Evolutionary conservation across 2,113 vertebrate species (phyloP).

Genomic region (Micronycteris hirsuta): DNA sequence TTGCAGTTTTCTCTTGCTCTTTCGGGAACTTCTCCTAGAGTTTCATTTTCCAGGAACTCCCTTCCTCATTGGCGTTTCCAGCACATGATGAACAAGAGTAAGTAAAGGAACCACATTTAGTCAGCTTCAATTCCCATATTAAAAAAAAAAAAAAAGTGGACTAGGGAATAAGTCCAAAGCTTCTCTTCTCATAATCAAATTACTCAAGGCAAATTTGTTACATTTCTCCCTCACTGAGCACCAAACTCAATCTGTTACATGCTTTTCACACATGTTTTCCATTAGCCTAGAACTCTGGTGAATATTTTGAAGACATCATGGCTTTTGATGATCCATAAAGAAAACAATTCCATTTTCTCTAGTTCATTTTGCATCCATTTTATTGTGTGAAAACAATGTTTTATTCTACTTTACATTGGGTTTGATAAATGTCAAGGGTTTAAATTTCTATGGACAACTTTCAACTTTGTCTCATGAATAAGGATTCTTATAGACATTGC

Average conservation of each 20-base stretch:
- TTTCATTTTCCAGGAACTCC: background rate
- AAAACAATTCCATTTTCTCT: background rate
- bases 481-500: background rate
- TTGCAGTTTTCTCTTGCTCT: background rate
- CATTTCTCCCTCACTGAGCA: background rate
- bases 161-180: background rate
- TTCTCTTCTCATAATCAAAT: background rate
- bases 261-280: constrained; percentile 26
- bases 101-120: background rate
- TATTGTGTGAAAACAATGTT: background rate
- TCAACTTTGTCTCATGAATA: constrained; percentile 21
- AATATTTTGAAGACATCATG: background rate
- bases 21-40: background rate
- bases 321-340: constrained; percentile 9
- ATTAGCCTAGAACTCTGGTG: constrained; percentile 16
- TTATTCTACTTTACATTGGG: background rate
- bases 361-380: constrained; percentile 23
- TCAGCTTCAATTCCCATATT: constrained; percentile 19
- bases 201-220: background rate
- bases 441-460: constrained; percentile 31
- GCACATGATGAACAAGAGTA: background rate
- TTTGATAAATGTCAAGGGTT: background rate
- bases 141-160: background rate
- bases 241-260: background rate
- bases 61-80: background rate